Conservation (phyloP, 2,113 vertebrate genomes). For the Pyrgilauda ruficollis region DNA sequence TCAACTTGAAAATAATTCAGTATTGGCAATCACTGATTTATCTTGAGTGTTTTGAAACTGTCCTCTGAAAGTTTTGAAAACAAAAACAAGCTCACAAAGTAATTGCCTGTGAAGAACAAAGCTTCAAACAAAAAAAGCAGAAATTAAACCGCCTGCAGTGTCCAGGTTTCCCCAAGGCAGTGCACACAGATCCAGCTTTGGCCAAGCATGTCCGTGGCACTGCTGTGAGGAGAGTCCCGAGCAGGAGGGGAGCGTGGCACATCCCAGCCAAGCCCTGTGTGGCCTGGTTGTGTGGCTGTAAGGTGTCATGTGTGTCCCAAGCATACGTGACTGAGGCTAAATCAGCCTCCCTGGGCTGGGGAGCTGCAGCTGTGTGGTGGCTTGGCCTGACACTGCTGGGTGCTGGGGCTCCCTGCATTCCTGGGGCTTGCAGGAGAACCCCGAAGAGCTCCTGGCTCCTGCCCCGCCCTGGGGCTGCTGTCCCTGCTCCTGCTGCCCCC, state of each 20-base stretch:
- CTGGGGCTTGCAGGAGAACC: not conserved
- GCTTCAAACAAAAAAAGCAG: not conserved
- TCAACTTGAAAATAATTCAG: not conserved
- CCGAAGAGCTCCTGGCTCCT: not conserved
- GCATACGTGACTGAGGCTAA: not conserved
- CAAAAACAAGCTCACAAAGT: not conserved
- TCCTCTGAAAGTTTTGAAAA: slow-evolving; percentile 2
- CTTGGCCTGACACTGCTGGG: not conserved
- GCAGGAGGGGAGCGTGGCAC: not conserved
- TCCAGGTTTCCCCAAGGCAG: not conserved
- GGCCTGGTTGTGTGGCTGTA: rapidly evolving
- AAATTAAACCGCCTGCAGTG: not conserved
- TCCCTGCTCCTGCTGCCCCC: not conserved
- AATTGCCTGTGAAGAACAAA: not conserved
- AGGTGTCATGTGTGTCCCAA: rapidly evolving
- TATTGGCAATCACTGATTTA: not conserved
- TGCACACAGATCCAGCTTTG: not conserved
- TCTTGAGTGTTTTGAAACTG: not conserved
- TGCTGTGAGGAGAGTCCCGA: not conserved
- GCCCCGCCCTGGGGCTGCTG: not conserved
- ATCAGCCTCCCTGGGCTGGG: not conserved
- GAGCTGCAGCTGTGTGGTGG: not conserved
- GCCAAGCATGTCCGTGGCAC: not conserved
- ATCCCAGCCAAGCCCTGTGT: rapidly evolving
- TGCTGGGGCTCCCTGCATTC: not conserved